Evolutionary conservation across 2,113 vertebrate genomes (phyloP).

Genomic region (Steatornis caripensis): DNA sequence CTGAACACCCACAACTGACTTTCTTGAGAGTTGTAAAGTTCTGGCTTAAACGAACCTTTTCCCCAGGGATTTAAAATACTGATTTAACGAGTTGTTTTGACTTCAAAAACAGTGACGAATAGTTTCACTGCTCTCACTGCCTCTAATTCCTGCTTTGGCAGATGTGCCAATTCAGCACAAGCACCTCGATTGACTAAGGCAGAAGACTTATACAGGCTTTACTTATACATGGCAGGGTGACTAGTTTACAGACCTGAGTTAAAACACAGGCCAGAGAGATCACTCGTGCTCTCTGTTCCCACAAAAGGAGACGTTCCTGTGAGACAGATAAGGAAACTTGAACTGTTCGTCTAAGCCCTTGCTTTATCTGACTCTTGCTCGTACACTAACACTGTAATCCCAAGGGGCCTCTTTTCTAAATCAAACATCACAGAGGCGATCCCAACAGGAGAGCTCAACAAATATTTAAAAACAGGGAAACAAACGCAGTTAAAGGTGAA

Average conservation of each 20-base stretch:
- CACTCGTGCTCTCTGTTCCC: background rate
- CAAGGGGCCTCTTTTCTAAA: background rate
- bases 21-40: background rate
- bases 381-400: background rate
- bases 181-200: background rate
- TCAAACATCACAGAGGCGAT: background rate
- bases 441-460: background rate
- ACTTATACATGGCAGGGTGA: background rate
- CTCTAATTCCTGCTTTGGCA: background rate
- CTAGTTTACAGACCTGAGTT: background rate
- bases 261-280: background rate
- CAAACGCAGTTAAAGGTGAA: background rate
- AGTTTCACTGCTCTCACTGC: background rate
- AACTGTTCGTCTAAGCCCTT: background rate
- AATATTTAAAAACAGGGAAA: background rate
- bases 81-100: background rate
- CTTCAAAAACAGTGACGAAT: background rate
- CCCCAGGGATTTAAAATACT: background rate
- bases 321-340: conserved; percentile 9
- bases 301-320: background rate
- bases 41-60: background rate
- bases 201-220: background rate
- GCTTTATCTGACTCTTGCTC: background rate
- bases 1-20: background rate
- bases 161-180: background rate